phyloP scores from a whole-genome alignment of 2,113 vertebrate genomes.

The Gallinago undulata region DNA sequence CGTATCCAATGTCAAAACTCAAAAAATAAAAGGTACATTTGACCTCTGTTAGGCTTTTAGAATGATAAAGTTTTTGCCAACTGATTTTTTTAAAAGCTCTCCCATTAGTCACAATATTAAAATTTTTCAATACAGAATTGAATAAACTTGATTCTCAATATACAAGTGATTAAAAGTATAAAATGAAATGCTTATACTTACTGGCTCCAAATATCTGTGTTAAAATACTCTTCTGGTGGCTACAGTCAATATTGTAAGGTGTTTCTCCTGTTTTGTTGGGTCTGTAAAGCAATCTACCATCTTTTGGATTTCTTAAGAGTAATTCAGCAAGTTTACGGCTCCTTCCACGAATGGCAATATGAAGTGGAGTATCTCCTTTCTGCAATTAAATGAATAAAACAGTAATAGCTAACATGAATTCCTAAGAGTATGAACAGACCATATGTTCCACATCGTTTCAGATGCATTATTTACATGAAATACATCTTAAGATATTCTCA shows the following conservation, averaged over 20 bases:
- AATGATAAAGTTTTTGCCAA: background rate
- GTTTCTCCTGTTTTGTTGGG: constrained; percentile 98
- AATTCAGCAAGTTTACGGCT: constrained; percentile 96
- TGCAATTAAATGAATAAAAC: constrained; percentile 50
- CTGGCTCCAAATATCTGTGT: constrained; percentile 99
- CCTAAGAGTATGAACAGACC: background rate
- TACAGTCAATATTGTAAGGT: constrained; percentile 98
- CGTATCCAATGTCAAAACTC: background rate
- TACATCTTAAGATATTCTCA: background rate
- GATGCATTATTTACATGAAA: background rate
- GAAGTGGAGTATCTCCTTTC: constrained; percentile 97
- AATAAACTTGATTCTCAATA: background rate
- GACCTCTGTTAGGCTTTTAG: background rate
- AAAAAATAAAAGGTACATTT: background rate
- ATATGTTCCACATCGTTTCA: background rate
- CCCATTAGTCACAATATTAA: background rate
- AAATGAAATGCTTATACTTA: constrained; percentile 65
- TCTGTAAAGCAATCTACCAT: constrained; percentile 93
- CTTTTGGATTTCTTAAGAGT: constrained; percentile 95
- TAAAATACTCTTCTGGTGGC: constrained; percentile 98
- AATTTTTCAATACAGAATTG: background rate
- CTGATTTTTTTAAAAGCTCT: background rate
- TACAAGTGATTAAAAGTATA: background rate
- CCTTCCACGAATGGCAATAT: constrained; percentile 94
- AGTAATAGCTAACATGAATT: background rate